Evolutionary conservation across 2,888 invertebrate genomes (phyloP), one percentile per base, ranked within the genome.

Genomic region (Drosophila lacicola): DNA sequence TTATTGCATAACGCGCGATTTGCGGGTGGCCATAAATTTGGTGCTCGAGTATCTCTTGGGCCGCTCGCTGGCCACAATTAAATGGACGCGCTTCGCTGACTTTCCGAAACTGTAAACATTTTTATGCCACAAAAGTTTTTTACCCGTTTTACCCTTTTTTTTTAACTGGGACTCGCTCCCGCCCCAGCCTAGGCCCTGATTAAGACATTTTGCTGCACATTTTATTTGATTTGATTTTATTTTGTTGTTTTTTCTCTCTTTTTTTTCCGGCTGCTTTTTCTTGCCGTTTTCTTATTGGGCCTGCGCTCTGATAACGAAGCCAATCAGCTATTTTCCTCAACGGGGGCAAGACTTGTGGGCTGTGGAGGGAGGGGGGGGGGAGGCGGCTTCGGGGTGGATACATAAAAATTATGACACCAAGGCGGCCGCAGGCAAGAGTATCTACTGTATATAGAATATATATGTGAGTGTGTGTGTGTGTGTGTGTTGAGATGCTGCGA

Each of bases 1-100:
- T 88, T 88, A 85, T 85, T 88, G 88, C 78, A 89, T 88, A 88
- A 89, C 78, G 80, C 82, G 88, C 86, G 82, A 78, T 79, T 88
- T 82, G 67, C 74, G 71, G 70, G 63, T 62, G 85, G 82, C 69
- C 79, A 74, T 88, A 88, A 88, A 85, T 88, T 84, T 63, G 80
- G 78, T 87, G 89, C 72, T 72, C 69, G 76, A 80, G 82, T 89
- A 85, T 78, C 72, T 78, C 72, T 73, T 78, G 56, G 72, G 72
- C 65, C 77, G 68, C 67, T 79, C 73, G 66, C 63, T 82, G 74
- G 75, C 73, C 80, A 85, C 86, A 85, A 85, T 82, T 88, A 88
- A 85, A 80, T 82, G 80, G 89, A 69, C 69, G 75, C 86, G 89
- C 88, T 76, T 71, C 53, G 89, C 66, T 82, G 80, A 71, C 74